phyloP scores from a whole-genome alignment of 2,113 vertebrate genomes.

The Oostethus manadensis region DNA sequence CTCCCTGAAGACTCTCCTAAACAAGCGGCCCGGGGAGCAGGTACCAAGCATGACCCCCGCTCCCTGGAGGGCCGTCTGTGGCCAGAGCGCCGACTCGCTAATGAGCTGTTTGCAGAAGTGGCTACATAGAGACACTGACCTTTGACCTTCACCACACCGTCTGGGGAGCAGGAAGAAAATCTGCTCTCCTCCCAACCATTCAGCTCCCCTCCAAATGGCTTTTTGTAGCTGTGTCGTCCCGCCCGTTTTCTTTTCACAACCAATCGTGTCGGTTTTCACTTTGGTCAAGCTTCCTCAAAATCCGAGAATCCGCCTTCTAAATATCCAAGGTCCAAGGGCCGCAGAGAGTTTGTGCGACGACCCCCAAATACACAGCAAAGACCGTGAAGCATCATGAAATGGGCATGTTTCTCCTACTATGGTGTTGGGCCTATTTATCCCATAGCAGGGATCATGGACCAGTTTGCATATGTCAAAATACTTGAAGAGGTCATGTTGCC shows the following conservation, averaged over 20 bases:
- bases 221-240: constrained; percentile 2
- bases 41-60: constrained; percentile 50
- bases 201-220: constrained; percentile 39
- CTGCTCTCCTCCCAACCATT: constrained; percentile 10
- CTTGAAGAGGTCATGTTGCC: no score
- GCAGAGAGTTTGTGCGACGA: no score
- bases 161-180: constrained; percentile 60
- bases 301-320: no score
- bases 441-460: no score
- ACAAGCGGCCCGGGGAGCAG: constrained; percentile 68
- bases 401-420: no score
- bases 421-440: no score
- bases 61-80: constrained; percentile 63
- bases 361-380: no score
- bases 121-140: constrained; percentile 73
- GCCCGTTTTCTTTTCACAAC: neutral
- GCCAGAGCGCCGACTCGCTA: constrained; percentile 66
- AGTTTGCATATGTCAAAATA: no score
- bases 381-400: no score
- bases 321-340: no score
- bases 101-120: constrained; percentile 77
- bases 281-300: no score
- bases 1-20: constrained; percentile 64
- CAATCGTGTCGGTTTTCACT: constrained; percentile 1
- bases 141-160: constrained; percentile 61